These are phyloP conservation scores for Macrophya annulata DNA, from an alignment of 2,888 invertebrate species.

Conservation along the genomic window DNA sequence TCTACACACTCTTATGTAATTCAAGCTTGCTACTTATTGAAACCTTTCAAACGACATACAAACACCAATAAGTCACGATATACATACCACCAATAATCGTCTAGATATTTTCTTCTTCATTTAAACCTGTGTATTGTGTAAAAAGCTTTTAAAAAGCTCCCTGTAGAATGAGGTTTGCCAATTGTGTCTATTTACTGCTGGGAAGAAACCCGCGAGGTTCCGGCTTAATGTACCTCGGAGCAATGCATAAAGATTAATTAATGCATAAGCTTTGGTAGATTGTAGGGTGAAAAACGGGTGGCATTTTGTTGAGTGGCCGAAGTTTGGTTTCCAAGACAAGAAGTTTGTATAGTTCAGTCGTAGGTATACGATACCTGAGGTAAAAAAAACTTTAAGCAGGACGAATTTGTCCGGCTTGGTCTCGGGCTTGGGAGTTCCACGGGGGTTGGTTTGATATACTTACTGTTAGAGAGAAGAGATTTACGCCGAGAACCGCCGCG, in stretches of 20 bases:
- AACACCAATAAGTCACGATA: background rate
- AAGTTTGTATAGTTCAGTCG: background rate
- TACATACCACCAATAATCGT: background rate
- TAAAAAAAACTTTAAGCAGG: background rate
- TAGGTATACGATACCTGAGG: background rate
- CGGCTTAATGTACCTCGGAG: constrained; percentile 17
- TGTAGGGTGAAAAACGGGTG: constrained; percentile 1
- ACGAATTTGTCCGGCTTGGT: constrained; percentile 11
- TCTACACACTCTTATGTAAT: constrained; percentile 30
- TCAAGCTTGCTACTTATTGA: constrained; percentile 9
- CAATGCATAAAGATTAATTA: constrained; percentile 54
- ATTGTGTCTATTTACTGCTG: background rate
- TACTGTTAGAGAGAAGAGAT: constrained; percentile 9
- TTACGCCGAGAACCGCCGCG: constrained; percentile 9
- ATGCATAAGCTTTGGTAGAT: constrained; percentile 39
- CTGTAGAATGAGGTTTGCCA: background rate
- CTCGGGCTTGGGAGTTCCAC: too few species aligned
- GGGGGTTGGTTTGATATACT: constrained; percentile 30
- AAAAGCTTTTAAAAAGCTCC: background rate
- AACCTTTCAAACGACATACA: constrained; percentile 38
- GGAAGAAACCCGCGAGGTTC: background rate
- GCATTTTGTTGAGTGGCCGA: constrained; percentile 34
- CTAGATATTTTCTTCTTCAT: background rate
- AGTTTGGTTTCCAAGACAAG: constrained; percentile 23
- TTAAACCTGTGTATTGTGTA: background rate